Evolutionary conservation across 64 coral and sea anemone genomes (phyloP).

Genomic region (Pachyseris speciosa): DNA sequence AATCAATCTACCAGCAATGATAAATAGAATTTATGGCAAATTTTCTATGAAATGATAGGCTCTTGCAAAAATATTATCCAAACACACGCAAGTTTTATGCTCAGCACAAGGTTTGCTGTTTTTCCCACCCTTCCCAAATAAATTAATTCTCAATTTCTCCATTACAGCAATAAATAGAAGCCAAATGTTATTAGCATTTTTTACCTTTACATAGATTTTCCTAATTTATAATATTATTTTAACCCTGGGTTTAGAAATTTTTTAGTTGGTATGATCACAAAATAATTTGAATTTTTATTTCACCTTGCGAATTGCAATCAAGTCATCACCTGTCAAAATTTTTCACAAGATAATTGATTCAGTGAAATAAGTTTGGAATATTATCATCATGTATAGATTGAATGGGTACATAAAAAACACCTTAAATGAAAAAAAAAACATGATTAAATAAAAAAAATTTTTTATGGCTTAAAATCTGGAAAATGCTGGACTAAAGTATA

Average conservation of each 20-base stretch:
- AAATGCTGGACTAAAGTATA: too few relatives aligned
- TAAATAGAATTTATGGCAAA: neutral
- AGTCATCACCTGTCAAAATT: neutral
- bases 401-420: too few relatives aligned
- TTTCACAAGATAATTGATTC: neutral
- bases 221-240: neutral
- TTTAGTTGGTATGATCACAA: neutral
- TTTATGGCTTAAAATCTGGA: too few relatives aligned
- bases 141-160: neutral
- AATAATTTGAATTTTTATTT: neutral
- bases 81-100: neutral
- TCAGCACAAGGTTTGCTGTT: neutral
- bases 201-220: neutral
- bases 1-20: neutral
- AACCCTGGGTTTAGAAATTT: too few relatives aligned
- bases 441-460: too few relatives aligned
- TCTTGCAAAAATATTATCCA: neutral
- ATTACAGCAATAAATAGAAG: neutral
- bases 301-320: neutral
- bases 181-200: neutral
- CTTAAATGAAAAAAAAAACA: too few relatives aligned
- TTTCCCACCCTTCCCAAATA: conserved; percentile 1
- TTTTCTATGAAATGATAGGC: neutral
- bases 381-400: too few relatives aligned
- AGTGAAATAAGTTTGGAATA: too few relatives aligned